A percentile compares a stretch with the other conserved stretches of the same genome.
Evolutionary conservation across 2,888 invertebrate genomes (phyloP).

Genomic region (Aporophyla nigra): DNA sequence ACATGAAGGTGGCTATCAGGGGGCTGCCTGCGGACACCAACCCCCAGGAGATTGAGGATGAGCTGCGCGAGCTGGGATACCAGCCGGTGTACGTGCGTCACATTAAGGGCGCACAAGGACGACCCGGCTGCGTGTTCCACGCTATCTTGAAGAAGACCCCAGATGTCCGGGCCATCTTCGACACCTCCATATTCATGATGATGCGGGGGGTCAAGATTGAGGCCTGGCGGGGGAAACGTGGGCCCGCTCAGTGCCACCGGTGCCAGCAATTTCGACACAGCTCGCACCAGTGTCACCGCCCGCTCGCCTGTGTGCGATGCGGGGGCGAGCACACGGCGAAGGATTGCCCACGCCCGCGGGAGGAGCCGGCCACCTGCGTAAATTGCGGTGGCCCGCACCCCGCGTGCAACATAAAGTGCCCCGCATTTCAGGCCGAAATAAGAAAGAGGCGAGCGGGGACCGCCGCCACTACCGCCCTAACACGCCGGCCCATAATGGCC

Average conservation of each 20-base stretch:
- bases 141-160: not conserved
- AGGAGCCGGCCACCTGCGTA: constrained; percentile 30
- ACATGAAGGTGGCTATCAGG: not conserved
- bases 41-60: constrained; percentile 19
- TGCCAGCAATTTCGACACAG: not conserved
- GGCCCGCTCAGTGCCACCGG: not conserved
- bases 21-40: not conserved
- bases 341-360: not conserved
- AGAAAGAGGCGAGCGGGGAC: constrained; percentile 42
- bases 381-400: constrained; percentile 52
- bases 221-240: not conserved
- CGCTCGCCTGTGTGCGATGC: not conserved
- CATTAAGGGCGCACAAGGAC: not conserved
- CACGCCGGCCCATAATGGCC: not conserved
- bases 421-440: constrained; percentile 24
- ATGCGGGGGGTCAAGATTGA: constrained; percentile 40
- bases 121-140: constrained; percentile 20
- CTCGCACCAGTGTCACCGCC: not conserved
- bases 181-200: not conserved
- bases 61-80: not conserved
- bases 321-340: not conserved
- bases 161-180: not conserved
- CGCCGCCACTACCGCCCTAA: constrained; percentile 2
- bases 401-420: constrained; percentile 51
- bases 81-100: constrained; percentile 22